Evolutionary conservation across 2,888 invertebrate species (phyloP), one percentile per base, ranked within the genome.

Genomic region (Drosophila anomelani): DNA sequence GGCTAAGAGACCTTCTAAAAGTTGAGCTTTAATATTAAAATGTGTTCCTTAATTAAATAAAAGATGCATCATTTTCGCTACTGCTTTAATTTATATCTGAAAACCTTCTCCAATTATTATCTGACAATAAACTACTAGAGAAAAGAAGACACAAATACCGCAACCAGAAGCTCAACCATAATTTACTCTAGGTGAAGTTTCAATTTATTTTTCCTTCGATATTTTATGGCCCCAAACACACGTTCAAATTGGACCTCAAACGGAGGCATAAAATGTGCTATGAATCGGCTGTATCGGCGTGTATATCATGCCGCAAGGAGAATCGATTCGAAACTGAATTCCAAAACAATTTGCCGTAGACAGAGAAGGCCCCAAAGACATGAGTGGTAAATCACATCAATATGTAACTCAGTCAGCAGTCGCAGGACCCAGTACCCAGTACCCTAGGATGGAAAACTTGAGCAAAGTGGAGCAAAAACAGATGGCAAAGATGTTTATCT

Each of bases 341-440:
- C 77, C 89, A 88, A 87, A 56, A 87, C 85, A 81, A 85, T 90
- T 81, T 88, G 78, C 90, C 80, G 68, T 78, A 69, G 78, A 80
- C 34, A 39, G 23, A 34, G 70, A 34, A 68, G 71, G 77, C 74
- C 83, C 88, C 79, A 86, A 78, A 89, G 87, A 81, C 81, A 85
- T 81, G 80, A 90, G 90, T 90, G 87, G 87, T 88, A 90, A 89
- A 90, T 89, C 90, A 90, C 90, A 88, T 89, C 90, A 90, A 90
- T 90, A 90, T 90, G 85, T 85, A 82, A 80, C 78, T 71, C 64
- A 75, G 60, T 74, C 74, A 77, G 67, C 62, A 75, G 53, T 60
- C 68, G 23, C 43, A 53, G 17, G 32, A 46, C 29, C 29, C 44
- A 17, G 44, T 57, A 68, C 13, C 51, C 34, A 41, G 46, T 9